phyloP scores from a whole-genome alignment of 2,113 vertebrate species.

The Willisornis vidua region DNA sequence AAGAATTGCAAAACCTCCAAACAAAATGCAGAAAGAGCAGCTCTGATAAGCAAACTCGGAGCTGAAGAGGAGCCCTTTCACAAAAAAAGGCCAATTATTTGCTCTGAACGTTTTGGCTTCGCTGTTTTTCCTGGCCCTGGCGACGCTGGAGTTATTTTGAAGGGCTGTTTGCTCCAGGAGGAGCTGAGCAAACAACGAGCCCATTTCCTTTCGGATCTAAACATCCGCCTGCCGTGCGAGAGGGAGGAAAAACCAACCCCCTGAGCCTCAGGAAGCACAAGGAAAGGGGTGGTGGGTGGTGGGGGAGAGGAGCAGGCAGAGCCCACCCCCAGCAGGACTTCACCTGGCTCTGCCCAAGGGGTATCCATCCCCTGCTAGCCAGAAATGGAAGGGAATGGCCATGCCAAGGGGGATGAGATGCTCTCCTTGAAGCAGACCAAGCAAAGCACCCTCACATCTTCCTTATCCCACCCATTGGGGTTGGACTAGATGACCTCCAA shows the following conservation, averaged over 20 bases:
- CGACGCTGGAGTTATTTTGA: conserved; percentile 21
- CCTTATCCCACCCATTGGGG: not conserved
- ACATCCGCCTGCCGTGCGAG: conserved; percentile 60
- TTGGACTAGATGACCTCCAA: not conserved
- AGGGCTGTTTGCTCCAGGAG: conserved; percentile 49
- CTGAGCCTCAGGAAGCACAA: not conserved
- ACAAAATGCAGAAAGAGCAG: not conserved
- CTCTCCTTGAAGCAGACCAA: not conserved
- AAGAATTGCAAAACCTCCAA: conserved; percentile 12
- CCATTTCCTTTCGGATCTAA: conserved; percentile 63
- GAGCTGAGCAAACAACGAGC: conserved; percentile 54
- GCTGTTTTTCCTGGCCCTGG: conserved; percentile 55
- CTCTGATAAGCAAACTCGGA: not conserved
- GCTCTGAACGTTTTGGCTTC: conserved; percentile 15
- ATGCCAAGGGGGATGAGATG: not conserved
- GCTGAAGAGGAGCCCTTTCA: not conserved
- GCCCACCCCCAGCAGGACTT: not conserved
- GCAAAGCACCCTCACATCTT: not conserved
- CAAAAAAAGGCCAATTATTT: conserved; percentile 21
- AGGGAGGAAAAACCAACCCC: not conserved
- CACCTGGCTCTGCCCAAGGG: not conserved
- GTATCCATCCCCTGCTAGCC: not conserved
- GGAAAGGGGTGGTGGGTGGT: not conserved
- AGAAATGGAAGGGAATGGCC: not conserved
- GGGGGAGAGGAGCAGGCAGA: not conserved